A percentile compares a stretch with the other conserved stretches of the same genome.
These are phyloP conservation scores for Henicopernis longicauda DNA, from an alignment of 2,113 vertebrate species.

Conservation along the genomic window DNA sequence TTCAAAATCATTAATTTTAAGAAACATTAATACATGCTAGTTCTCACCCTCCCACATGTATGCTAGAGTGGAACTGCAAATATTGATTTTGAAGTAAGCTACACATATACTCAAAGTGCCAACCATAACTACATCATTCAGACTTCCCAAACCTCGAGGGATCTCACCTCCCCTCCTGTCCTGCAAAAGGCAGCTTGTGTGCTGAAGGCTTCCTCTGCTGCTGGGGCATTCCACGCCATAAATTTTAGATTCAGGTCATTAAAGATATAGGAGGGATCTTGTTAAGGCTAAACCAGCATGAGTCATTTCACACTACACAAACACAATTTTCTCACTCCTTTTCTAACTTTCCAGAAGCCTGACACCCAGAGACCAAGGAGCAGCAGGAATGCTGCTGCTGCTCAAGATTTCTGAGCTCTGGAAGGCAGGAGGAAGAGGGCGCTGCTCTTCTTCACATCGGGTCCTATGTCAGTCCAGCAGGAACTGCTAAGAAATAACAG, in stretches of 20 bases:
- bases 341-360: not conserved
- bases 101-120: not conserved
- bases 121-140: slow-evolving; percentile 35
- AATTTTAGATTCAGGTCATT: slow-evolving; percentile 29
- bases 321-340: not conserved
- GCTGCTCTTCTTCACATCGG: not conserved
- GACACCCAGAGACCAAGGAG: not conserved
- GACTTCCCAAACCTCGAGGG: not conserved
- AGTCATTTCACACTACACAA: not conserved
- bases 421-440: not conserved
- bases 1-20: not conserved
- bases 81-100: slow-evolving; percentile 1
- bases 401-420: not conserved
- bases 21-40: not conserved
- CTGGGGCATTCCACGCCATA: not conserved
- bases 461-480: rapidly evolving
- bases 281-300: not conserved
- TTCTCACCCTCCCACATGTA: not conserved
- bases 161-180: not conserved
- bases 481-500: not conserved
- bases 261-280: slow-evolving; percentile 23
- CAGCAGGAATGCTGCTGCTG: not conserved
- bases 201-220: not conserved
- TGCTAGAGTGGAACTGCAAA: not conserved
- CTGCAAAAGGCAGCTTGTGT: not conserved